A percentile compares a stretch with the other conserved stretches of the same genome.
Conservation (phyloP, 2,113 vertebrate species). For the Dromaius novaehollandiae region DNA sequence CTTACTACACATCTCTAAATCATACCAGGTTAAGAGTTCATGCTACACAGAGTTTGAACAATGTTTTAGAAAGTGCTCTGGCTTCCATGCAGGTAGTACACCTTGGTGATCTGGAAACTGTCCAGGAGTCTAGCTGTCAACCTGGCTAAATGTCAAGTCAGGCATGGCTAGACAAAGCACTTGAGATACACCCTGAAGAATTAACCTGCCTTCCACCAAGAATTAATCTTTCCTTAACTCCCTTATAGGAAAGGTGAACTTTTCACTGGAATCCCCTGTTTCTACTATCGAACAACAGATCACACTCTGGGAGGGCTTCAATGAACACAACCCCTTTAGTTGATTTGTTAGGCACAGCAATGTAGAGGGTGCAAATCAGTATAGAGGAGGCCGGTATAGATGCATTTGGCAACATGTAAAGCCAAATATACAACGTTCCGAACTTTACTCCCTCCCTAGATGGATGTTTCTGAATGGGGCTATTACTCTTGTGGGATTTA, state of each 20-base stretch:
- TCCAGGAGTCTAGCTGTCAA: fast-evolving
- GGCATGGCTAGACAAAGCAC: background rate
- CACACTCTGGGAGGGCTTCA: background rate
- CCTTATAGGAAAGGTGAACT: background rate
- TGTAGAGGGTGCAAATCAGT: background rate
- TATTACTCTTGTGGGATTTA: background rate
- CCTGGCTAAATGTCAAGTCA: background rate
- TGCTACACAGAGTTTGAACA: background rate
- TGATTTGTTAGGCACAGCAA: background rate
- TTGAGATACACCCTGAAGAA: background rate
- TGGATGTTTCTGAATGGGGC: background rate
- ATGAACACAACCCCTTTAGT: background rate
- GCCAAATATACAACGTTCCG: background rate
- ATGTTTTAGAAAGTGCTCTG: background rate
- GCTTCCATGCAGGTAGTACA: background rate
- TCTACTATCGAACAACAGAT: background rate
- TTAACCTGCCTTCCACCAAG: background rate
- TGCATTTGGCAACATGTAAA: background rate
- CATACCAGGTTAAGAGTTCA: background rate
- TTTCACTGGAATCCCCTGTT: background rate
- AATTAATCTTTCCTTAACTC: background rate
- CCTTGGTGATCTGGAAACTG: background rate
- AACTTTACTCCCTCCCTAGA: background rate
- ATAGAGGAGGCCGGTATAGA: background rate
- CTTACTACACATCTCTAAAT: fast-evolving